These are phyloP conservation scores for Zaprionus inermis DNA, from an alignment of 1,140 invertebrate genomes.

Conservation along the genomic window DNA sequence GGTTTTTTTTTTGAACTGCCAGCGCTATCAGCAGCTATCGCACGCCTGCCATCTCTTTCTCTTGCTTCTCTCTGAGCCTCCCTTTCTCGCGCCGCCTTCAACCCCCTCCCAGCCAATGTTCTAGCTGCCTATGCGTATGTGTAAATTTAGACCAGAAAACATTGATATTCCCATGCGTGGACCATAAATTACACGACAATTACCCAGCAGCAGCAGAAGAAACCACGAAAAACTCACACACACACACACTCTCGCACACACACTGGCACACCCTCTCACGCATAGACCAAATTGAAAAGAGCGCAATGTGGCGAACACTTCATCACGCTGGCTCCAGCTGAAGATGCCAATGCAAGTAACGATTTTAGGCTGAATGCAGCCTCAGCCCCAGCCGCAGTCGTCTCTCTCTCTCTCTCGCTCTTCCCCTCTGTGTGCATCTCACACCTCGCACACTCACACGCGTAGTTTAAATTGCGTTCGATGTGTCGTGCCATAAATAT, in stretches of 20 bases:
- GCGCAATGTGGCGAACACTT: slow-evolving; percentile 61
- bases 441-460: slow-evolving; percentile 65
- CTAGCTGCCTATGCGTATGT: slow-evolving; percentile 27
- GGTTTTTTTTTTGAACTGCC: not conserved
- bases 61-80: not conserved
- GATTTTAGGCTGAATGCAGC: slow-evolving; percentile 17
- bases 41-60: not conserved
- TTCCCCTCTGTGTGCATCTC: not conserved
- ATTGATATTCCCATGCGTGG: slow-evolving; percentile 79
- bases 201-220: slow-evolving; percentile 60
- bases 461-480: slow-evolving; percentile 77
- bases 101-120: no score
- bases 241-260: slow-evolving; percentile 14
- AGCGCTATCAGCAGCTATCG: slow-evolving; percentile 21
- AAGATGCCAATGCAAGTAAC: slow-evolving; percentile 22
- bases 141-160: slow-evolving; percentile 73
- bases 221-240: slow-evolving; percentile 32
- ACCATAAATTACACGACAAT: slow-evolving; percentile 78
- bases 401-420: not conserved
- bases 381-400: not conserved
- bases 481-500: slow-evolving; percentile 74
- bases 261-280: not conserved
- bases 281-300: slow-evolving; percentile 51
- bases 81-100: not conserved
- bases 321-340: slow-evolving; percentile 51